Percentiles rank a stretch among this genome's conserved stretches.
These are phyloP conservation scores for Ardeotis arabs DNA, from an alignment of 2,113 vertebrate genomes.

Conservation along the genomic window DNA sequence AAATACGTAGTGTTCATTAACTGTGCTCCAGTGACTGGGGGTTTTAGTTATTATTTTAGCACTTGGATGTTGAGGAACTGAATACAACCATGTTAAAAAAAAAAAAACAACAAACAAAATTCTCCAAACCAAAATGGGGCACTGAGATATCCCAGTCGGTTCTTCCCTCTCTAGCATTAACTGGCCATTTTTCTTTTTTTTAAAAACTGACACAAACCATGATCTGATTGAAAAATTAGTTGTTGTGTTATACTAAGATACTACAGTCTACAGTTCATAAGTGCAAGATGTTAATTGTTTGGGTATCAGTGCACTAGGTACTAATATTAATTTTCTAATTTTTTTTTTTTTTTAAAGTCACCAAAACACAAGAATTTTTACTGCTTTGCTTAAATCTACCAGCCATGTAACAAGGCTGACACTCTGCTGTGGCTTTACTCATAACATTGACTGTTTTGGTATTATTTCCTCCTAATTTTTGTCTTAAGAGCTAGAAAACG, in stretches of 20 bases:
- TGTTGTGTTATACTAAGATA: neutral
- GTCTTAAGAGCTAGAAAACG: neutral
- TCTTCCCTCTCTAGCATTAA: neutral
- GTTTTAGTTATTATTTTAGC: neutral
- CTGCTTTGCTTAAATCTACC: neutral
- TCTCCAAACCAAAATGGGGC: neutral
- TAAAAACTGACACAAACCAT: neutral
- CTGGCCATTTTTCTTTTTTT: neutral
- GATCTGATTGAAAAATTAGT: neutral
- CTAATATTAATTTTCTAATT: neutral
- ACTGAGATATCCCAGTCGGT: neutral
- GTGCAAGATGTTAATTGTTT: neutral
- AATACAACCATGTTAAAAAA: neutral
- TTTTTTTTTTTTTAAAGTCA: no score
- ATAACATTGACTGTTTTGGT: neutral
- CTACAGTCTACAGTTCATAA: neutral
- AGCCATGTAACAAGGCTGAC: neutral
- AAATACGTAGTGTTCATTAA: neutral
- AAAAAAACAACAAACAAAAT: no score
- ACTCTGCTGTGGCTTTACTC: neutral
- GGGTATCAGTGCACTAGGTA: neutral
- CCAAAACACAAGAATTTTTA: neutral
- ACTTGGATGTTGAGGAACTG: neutral
- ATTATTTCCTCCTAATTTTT: neutral
- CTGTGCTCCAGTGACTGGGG: neutral